Evolutionary conservation across 2,797 vertebrate species (phyloP), one percentile per base, ranked within the genome.

Genomic region (Nothura maculosa): DNA sequence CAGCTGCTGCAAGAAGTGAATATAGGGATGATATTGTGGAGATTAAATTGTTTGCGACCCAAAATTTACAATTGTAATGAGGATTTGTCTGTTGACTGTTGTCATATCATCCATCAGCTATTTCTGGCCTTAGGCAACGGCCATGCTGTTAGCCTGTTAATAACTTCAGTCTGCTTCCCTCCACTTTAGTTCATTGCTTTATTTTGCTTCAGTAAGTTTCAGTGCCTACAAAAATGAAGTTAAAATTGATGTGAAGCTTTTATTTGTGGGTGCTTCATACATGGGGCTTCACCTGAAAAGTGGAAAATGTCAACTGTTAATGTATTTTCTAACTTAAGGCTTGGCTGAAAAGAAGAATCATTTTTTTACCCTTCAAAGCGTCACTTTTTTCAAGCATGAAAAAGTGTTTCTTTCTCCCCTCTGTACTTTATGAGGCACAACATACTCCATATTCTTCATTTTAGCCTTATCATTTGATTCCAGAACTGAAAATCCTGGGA

Each of bases 11-110:
- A 16, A 42, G 85, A 92, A 74, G 79, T 91, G 85, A 57, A 36
- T 6, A 2, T n/a, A 61, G 36, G 38, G 67, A 83, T 85, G 32
- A 54, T 57, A 89, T 69, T 34, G 70, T 84, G 77, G 87, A 88
- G 27, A 82, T 61, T 75, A 85, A 83, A 92, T 96, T 84, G 81
- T 92, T 83, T 95, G 74, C 77, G 69, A 91, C 66, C 58, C 36
- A 89, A 18, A 90, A 93, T 96, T 96, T 96, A 87, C 82, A 97
- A 94, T 83, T 89, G 91, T 85, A 95, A 95, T 95, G 91, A 96
- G 85, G 45, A 91, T 95, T 97, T 90, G 58, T 94, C 91, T 96
- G 90, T 84, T 92, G 95, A 81, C 70, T 94, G 73, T 80, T 83
- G 93, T 69, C 1, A 3, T 88, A 58, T 79, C 87, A 96, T 95